phyloP scores from a whole-genome alignment of 2,888 invertebrate species.

The Taenaris catops region DNA sequence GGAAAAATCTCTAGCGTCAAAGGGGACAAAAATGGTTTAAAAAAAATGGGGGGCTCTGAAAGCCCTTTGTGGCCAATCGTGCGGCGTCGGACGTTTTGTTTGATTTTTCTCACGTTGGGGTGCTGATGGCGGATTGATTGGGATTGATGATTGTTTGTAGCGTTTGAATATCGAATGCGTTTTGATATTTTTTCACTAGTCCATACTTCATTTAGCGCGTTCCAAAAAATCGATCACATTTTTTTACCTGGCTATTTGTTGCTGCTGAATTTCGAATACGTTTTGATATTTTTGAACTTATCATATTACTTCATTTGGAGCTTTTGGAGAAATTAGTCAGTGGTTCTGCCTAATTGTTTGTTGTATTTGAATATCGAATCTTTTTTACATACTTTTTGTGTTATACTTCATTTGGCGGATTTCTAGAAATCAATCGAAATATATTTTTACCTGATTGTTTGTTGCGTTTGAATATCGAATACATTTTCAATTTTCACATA shows the following conservation, averaged over 20 bases:
- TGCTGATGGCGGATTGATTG: constrained; percentile 62
- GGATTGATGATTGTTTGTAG: constrained; percentile 63
- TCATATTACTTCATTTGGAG: too few species aligned
- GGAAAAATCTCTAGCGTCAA: constrained; percentile 63
- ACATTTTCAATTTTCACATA: constrained; percentile 6
- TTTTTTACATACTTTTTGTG: too few species aligned
- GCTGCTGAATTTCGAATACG: not conserved
- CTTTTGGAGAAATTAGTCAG: too few species aligned
- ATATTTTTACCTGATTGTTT: too few species aligned
- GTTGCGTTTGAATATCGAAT: constrained; percentile 24
- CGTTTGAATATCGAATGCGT: constrained; percentile 17
- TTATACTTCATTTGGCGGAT: too few species aligned
- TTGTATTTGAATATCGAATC: too few species aligned
- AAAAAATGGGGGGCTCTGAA: constrained; percentile 45
- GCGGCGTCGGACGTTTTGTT: constrained; percentile 59
- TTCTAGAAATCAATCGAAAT: too few species aligned
- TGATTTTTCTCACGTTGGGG: constrained; percentile 68
- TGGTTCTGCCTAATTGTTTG: too few species aligned
- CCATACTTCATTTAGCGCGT: too few species aligned
- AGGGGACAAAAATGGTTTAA: constrained; percentile 50
- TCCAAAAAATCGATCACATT: too few species aligned
- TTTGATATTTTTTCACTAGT: constrained; percentile 7
- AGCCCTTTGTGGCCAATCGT: constrained; percentile 53
- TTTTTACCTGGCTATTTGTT: too few species aligned
- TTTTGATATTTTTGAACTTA: too few species aligned